Base-by-base conservation (phyloP, 2,888 invertebrate genomes). In the Heliconius charithonia region DNA sequence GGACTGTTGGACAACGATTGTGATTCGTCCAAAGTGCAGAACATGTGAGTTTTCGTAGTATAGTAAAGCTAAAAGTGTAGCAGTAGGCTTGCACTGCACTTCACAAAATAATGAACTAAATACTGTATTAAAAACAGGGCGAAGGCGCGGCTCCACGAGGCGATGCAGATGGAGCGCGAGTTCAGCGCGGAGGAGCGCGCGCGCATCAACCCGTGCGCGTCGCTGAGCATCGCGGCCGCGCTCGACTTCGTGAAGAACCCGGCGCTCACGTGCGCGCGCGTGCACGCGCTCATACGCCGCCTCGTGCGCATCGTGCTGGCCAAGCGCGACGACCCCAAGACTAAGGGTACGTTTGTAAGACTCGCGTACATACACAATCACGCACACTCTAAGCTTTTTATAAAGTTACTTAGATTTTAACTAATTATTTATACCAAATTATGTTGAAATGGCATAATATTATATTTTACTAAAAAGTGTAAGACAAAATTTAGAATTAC, bases 1-100 rank as follows among this genome's bases (percentile, higher is more conserved):
- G 99, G 99, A 84, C 88, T 99, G 63, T 94, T 99, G 69, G 99
- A 99, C 89, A 99, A 99, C 87, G 99, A 99, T 90, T 99, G 99
- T 88, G 99, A 99, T 90, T 98, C 98, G 25, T 98, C 98, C 87
- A 98, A 98, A 92, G 98, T 98, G 90, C 98, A 98, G 90, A 98
- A 98, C 90, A 97, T 98, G 98, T 98, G 90, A 96, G 97, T n/a
- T 0, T 19, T 27, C 19, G 16, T 22, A 29, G 19, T 70, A 22
- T 70, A 3, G 19, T 16, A 27, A 1, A 25, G 3, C 7, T 22
- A 22, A 9, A 22, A 56, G 7, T 22, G 6, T 19, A 51, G 19
- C 16, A 6, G 51, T 51, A 51, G 19, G 51, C 19, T 19, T n/a
- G n/a, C n/a, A n/a, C n/a, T 51, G 19, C 7, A 19, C 45, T 45